These are phyloP conservation scores for Leptobrachium ailaonicum DNA, from an alignment of 2,113 vertebrate genomes.

Conservation along the genomic window DNA sequence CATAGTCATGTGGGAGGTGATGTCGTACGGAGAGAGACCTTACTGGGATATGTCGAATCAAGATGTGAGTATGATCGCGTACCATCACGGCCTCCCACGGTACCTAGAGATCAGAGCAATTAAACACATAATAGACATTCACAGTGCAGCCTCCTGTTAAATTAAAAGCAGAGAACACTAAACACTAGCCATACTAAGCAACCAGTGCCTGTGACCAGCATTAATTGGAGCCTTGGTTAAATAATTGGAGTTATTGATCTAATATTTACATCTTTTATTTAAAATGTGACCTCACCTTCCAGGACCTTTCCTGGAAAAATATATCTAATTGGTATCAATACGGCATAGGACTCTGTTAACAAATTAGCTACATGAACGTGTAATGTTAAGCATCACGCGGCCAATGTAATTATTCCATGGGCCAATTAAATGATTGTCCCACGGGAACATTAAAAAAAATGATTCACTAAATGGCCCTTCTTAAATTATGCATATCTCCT, in stretches of 20 bases:
- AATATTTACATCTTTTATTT: background rate
- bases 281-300: slow-evolving; percentile 11
- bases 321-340: background rate
- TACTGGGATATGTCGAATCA: slow-evolving; percentile 99
- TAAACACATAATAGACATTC: too few species aligned
- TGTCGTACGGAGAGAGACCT: slow-evolving; percentile 96
- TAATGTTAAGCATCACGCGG: slow-evolving; percentile 34
- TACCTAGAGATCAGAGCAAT: too few species aligned
- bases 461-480: slow-evolving; percentile 71
- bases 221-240: background rate
- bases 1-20: slow-evolving; percentile 98
- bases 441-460: slow-evolving; percentile 66
- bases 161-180: too few species aligned
- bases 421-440: slow-evolving; percentile 56
- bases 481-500: slow-evolving; percentile 77
- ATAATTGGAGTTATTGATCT: slow-evolving; percentile 3
- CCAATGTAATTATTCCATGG: slow-evolving; percentile 60
- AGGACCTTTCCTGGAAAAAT: background rate
- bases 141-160: too few species aligned
- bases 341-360: slow-evolving; percentile 19
- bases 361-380: slow-evolving; percentile 6
- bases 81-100: too few species aligned
- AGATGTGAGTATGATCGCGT: slow-evolving; percentile 77
- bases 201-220: background rate
- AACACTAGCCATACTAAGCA: too few species aligned